phyloP scores from a whole-genome alignment of 2,888 invertebrate species.

The Acronicta aceris region DNA sequence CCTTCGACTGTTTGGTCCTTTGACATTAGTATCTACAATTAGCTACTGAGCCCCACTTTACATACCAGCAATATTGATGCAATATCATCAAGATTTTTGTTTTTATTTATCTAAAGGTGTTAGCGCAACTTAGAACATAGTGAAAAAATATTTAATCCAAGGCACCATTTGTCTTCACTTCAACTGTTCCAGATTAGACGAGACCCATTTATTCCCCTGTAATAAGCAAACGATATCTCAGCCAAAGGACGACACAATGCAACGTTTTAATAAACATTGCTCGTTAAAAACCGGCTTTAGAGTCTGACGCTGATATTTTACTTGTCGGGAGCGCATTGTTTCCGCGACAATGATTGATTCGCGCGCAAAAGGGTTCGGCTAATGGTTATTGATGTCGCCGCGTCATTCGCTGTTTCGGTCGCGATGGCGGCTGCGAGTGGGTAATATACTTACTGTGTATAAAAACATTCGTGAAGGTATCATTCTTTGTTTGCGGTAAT shows the following conservation, averaged over 20 bases:
- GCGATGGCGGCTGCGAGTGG: slow-evolving; percentile 16
- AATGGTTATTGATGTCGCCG: slow-evolving; percentile 61
- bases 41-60: too few species aligned
- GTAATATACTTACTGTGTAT: slow-evolving; percentile 28
- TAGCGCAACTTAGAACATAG: too few species aligned
- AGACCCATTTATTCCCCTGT: slow-evolving; percentile 10
- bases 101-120: too few species aligned
- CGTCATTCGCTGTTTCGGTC: slow-evolving; percentile 41
- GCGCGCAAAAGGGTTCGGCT: slow-evolving; percentile 51
- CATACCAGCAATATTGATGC: too few species aligned
- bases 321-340: slow-evolving; percentile 52
- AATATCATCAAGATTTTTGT: too few species aligned
- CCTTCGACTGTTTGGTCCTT: too few species aligned
- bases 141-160: neutral
- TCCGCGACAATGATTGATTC: slow-evolving; percentile 62
- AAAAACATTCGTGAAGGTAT: slow-evolving; percentile 27
- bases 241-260: slow-evolving; percentile 19
- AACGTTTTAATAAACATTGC: slow-evolving; percentile 54
- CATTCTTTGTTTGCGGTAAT: slow-evolving; percentile 35
- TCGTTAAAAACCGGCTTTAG: slow-evolving; percentile 50
- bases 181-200: slow-evolving; percentile 7
- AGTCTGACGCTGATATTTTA: slow-evolving; percentile 54
- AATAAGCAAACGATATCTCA: slow-evolving; percentile 17
- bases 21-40: too few species aligned
- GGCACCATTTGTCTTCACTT: neutral